These are phyloP conservation scores for Morpho helenor DNA, from an alignment of 2,888 invertebrate species.

Conservation along the genomic window DNA sequence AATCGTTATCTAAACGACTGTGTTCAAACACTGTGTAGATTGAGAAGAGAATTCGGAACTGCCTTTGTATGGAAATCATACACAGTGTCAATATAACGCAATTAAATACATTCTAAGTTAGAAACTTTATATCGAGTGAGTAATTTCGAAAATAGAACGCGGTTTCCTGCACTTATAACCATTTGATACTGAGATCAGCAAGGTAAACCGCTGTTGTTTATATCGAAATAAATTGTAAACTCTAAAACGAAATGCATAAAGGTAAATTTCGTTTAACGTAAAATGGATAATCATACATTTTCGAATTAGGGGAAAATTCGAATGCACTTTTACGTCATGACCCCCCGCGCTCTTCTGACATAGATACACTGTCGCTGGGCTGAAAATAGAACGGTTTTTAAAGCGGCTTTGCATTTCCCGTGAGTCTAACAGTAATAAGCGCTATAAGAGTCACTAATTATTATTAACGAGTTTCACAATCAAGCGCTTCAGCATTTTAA, in stretches of 20 bases:
- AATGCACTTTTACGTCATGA: slow-evolving; percentile 61
- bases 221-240: slow-evolving; percentile 31
- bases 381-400: slow-evolving; percentile 39
- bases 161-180: slow-evolving; percentile 31
- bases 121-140: slow-evolving; percentile 24
- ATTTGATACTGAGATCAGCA: slow-evolving; percentile 30
- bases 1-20: slow-evolving; percentile 18
- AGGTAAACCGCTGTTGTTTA: slow-evolving; percentile 29
- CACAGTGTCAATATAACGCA: slow-evolving; percentile 28
- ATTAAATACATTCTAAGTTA: slow-evolving; percentile 19
- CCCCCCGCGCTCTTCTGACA: slow-evolving; percentile 61
- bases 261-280: slow-evolving; percentile 28
- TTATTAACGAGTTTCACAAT: slow-evolving; percentile 12
- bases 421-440: slow-evolving; percentile 17
- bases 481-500: slow-evolving; percentile 26
- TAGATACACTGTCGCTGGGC: slow-evolving; percentile 56
- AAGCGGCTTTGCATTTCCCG: slow-evolving; percentile 9
- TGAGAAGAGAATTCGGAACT: slow-evolving; percentile 21
- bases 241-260: slow-evolving; percentile 27
- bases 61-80: slow-evolving; percentile 32
- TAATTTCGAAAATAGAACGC: slow-evolving; percentile 30
- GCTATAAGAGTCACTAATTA: slow-evolving; percentile 19
- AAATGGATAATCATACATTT: slow-evolving; percentile 32
- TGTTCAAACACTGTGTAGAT: slow-evolving; percentile 24
- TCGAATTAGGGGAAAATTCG: slow-evolving; percentile 36